Percentiles rank a stretch among this genome's conserved stretches.
Evolutionary conservation across 64 coral and sea anemone species (phyloP).

Genomic region (Stichodactyla helianthus): DNA sequence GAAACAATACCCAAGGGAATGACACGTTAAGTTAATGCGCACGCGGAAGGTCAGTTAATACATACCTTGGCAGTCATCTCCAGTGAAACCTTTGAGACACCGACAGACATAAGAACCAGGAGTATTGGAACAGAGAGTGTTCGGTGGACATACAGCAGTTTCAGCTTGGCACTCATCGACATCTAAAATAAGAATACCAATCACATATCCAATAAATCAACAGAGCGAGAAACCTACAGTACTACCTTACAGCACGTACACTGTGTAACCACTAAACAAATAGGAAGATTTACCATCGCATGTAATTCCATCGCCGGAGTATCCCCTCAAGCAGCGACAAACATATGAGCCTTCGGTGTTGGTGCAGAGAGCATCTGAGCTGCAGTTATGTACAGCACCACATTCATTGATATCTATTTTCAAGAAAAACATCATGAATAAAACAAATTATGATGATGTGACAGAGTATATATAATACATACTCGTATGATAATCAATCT

Average conservation of each 20-base stretch:
- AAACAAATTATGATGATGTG: background rate
- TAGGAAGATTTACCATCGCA: conserved; percentile 35
- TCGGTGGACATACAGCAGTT: conserved; percentile 4
- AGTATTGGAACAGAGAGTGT: conserved; percentile 36
- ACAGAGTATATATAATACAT: too few species aligned
- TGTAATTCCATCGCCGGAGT: conserved; percentile 49
- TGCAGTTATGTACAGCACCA: conserved; percentile 22
- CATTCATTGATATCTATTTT: conserved; percentile 41
- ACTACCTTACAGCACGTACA: too few species aligned
- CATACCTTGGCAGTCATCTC: conserved; percentile 9
- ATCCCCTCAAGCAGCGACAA: conserved; percentile 60
- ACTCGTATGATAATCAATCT: too few species aligned
- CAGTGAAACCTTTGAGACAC: conserved; percentile 19
- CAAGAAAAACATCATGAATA: background rate
- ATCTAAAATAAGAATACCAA: conserved; percentile 5
- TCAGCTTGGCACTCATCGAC: conserved; percentile 28
- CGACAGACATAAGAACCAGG: conserved; percentile 43
- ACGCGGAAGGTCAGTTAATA: background rate
- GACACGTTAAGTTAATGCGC: too few species aligned
- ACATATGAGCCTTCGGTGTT: conserved; percentile 61
- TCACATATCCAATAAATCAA: background rate
- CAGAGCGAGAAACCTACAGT: too few species aligned
- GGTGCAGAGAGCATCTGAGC: conserved; percentile 46
- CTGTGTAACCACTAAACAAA: background rate
- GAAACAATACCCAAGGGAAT: too few species aligned